Conservation (phyloP, 2,797 vertebrate genomes). For the Pangasius djambal region DNA sequence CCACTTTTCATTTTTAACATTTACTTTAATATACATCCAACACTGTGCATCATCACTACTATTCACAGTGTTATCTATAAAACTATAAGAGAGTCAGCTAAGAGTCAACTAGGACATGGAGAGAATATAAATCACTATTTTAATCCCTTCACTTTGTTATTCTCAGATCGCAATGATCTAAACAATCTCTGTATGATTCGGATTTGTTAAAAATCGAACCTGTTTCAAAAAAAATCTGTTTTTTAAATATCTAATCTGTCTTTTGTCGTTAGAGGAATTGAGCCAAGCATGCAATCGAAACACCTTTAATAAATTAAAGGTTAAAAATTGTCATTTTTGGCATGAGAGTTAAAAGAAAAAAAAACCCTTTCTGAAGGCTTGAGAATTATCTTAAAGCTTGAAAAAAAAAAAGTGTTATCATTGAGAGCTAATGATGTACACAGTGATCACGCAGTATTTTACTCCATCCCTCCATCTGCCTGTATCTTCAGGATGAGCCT, state of each 20-base stretch:
- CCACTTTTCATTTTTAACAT: no score
- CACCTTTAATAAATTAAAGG: neutral
- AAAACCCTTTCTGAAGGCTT: neutral
- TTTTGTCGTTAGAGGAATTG: neutral
- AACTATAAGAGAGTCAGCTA: no score
- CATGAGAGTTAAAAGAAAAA: neutral
- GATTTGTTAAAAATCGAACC: neutral
- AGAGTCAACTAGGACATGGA: neutral
- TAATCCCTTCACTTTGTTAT: neutral
- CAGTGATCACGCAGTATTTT: neutral
- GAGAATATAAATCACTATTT: neutral
- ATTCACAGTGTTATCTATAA: no score
- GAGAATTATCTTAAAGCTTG: neutral
- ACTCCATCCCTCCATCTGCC: neutral
- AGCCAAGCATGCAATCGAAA: neutral
- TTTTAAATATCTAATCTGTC: neutral
- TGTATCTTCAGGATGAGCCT: conserved; percentile 28
- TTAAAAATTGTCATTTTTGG: neutral
- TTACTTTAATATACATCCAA: no score
- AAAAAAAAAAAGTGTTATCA: neutral
- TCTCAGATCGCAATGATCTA: neutral
- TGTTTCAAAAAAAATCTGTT: no score
- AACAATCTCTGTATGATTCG: neutral
- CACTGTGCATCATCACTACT: no score
- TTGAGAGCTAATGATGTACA: neutral